phyloP scores from a whole-genome alignment of 92 coral and sea anemone genomes.

The Bergia sp. region DNA sequence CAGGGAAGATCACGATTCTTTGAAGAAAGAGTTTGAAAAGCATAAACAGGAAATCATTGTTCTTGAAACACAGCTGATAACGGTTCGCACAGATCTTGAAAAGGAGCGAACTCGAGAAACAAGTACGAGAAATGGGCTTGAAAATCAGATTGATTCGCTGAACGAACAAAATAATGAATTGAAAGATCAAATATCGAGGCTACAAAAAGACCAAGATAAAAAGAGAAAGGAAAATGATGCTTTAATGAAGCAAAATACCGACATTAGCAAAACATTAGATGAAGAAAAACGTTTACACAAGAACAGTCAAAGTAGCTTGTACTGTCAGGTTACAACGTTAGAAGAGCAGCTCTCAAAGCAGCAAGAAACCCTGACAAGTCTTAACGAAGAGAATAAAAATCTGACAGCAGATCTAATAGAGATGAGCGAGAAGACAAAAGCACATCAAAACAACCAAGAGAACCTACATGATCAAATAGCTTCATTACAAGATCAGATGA shows the following conservation, averaged over 20 bases:
- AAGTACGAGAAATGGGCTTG: constrained; percentile 47
- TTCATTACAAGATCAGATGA: constrained; percentile 40
- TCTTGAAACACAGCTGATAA: constrained; percentile 49
- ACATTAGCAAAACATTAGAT: neutral
- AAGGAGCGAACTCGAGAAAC: neutral
- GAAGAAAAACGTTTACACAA: neutral
- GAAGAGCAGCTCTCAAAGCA: constrained; percentile 2
- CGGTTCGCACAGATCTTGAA: constrained; percentile 22
- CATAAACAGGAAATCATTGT: constrained; percentile 58
- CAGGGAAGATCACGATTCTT: neutral
- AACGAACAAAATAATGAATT: constrained; percentile 57
- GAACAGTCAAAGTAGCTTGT: neutral
- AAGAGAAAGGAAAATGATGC: neutral
- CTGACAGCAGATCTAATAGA: constrained; percentile 30
- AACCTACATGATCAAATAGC: constrained; percentile 46
- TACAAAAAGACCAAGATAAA: constrained; percentile 9
- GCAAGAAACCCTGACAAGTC: constrained; percentile 32
- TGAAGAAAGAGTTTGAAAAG: constrained; percentile 61
- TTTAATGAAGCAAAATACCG: neutral
- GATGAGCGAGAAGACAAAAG: neutral
- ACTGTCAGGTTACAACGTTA: neutral
- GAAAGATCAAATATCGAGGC: neutral
- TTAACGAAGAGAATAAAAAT: constrained; percentile 36
- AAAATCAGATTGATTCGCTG: constrained; percentile 54
- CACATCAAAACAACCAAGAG: constrained; percentile 4